Conservation (phyloP, 2,113 vertebrate genomes). For the Shinisaurus crocodilurus region DNA sequence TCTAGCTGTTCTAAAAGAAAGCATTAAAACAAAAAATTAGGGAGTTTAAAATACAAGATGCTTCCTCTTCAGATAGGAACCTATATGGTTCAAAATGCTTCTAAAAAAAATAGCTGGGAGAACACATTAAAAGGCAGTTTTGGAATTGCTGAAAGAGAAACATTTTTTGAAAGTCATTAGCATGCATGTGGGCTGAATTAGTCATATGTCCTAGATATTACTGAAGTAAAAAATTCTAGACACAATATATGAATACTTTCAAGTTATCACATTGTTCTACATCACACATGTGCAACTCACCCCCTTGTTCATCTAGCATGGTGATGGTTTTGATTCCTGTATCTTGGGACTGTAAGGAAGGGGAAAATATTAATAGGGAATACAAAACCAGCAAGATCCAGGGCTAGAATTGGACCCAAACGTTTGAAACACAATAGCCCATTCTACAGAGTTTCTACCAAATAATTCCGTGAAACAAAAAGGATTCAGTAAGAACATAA, state of each 20-base stretch:
- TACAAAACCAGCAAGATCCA: not conserved
- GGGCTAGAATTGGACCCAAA: not conserved
- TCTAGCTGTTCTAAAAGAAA: constrained; percentile 88
- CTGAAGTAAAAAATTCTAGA: not conserved
- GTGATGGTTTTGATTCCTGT: constrained; percentile 89
- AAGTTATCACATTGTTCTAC: not conserved
- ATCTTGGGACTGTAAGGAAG: constrained; percentile 84
- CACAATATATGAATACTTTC: not conserved
- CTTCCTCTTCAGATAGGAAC: not conserved
- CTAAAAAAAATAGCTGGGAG: not conserved
- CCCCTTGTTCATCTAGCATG: constrained; percentile 95
- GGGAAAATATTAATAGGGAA: not conserved
- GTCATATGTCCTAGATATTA: not conserved
- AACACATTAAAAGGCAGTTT: not conserved
- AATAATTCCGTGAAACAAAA: not conserved
- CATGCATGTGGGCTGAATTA: not conserved
- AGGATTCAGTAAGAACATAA: not conserved
- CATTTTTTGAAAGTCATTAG: not conserved
- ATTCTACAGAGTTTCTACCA: not conserved
- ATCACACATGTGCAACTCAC: constrained; percentile 74
- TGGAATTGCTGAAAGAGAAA: not conserved
- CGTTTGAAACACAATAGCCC: not conserved
- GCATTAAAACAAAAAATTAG: constrained; percentile 33
- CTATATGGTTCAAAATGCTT: not conserved
- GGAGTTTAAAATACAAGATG: not conserved